These are phyloP conservation scores for Scaptomyza montana DNA, from an alignment of 1,140 invertebrate species.

Conservation along the genomic window DNA sequence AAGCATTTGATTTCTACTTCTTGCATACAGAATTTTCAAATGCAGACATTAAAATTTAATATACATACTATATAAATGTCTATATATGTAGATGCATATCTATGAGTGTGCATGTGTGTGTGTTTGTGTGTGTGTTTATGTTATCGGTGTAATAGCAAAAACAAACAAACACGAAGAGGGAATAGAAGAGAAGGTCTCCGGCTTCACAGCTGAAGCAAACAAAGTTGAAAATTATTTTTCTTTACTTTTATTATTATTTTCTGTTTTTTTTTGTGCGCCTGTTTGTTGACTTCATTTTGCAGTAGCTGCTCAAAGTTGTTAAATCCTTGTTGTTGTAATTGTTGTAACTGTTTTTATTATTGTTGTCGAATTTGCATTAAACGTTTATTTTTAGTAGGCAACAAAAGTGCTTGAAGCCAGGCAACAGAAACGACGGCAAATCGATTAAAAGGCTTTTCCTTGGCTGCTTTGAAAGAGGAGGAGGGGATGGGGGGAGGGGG, in stretches of 20 bases:
- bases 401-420: conserved; percentile 25
- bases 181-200: not conserved
- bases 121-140: conserved; percentile 32
- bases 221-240: conserved; percentile 27
- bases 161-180: conserved; percentile 28
- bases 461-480: not conserved
- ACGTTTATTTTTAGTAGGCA: conserved; percentile 69
- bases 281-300: conserved; percentile 49
- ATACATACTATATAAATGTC: conserved; percentile 8
- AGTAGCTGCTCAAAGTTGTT: conserved; percentile 25
- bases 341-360: conserved; percentile 31
- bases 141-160: conserved; percentile 45
- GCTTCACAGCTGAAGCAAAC: conserved; percentile 33
- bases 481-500: not conserved
- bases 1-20: not conserved
- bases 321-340: conserved; percentile 17
- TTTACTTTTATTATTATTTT: too few species aligned
- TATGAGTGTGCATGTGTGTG: conserved; percentile 1
- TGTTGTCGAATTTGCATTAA: conserved; percentile 68
- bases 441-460: conserved; percentile 70
- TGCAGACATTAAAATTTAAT: conserved; percentile 44
- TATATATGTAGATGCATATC: conserved; percentile 24
- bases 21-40: conserved; percentile 5
- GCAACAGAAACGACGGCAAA: conserved; percentile 43
- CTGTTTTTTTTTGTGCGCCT: not conserved